phyloP scores from a whole-genome alignment of 2,113 vertebrate genomes.

The Uropsilus gracilis region DNA sequence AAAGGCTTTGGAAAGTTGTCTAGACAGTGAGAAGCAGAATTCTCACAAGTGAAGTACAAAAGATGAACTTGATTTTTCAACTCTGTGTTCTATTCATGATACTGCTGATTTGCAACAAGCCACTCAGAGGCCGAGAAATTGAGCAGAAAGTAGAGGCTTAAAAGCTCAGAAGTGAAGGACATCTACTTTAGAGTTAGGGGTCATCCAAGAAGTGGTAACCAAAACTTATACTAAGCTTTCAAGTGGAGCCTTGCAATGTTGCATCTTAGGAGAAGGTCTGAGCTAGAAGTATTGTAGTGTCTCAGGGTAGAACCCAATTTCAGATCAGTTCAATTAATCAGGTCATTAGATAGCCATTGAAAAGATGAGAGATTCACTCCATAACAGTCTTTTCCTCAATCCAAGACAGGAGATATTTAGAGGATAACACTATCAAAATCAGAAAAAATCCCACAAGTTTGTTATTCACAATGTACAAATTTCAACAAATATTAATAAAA shows the following conservation, averaged over 20 bases:
- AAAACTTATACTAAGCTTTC: neutral
- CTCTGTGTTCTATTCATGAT: neutral
- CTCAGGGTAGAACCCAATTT: neutral
- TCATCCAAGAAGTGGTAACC: neutral
- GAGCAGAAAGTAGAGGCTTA: neutral
- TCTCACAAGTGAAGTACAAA: neutral
- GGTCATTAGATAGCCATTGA: neutral
- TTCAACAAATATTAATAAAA: neutral
- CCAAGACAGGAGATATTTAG: neutral
- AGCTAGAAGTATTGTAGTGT: neutral
- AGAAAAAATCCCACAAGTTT: neutral
- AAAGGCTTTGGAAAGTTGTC: neutral
- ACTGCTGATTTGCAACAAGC: neutral
- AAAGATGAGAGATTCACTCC: neutral
- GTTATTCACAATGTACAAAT: neutral
- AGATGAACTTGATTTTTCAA: neutral
- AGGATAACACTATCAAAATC: neutral
- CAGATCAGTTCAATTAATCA: neutral
- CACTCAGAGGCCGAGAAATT: neutral
- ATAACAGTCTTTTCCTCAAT: neutral
- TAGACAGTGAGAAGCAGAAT: neutral
- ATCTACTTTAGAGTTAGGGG: neutral
- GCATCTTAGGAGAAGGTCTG: neutral
- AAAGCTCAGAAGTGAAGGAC: neutral
- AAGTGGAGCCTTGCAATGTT: neutral